A percentile compares a stretch with the other conserved stretches of the same genome.
Conservation (phyloP, 2,113 vertebrate species). For the Thryonomys swinderianus region DNA sequence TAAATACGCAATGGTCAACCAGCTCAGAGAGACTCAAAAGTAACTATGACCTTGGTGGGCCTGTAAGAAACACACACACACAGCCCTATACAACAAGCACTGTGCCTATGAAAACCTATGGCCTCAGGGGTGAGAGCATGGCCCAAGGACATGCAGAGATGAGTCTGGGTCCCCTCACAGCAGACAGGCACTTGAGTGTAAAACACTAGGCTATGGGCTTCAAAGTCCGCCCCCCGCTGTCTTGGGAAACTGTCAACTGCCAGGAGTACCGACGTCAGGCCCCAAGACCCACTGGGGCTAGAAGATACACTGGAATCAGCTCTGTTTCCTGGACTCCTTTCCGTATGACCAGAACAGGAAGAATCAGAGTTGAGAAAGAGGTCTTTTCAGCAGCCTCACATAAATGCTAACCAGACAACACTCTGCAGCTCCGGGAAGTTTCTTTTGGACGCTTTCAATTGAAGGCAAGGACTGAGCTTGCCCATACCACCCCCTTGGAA, state of each 20-base stretch:
- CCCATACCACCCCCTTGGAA: neutral
- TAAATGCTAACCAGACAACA: constrained; percentile 38
- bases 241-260: neutral
- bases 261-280: neutral
- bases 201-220: neutral
- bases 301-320: no score
- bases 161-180: no score
- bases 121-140: neutral
- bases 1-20: accelerated
- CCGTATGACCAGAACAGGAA: neutral
- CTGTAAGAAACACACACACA: neutral
- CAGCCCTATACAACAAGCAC: neutral
- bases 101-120: neutral
- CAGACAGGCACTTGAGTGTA: neutral
- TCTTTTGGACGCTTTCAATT: constrained; percentile 73
- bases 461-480: constrained; percentile 48
- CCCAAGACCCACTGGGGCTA: neutral
- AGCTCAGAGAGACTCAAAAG: neutral
- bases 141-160: neutral
- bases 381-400: constrained; percentile 45
- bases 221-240: neutral
- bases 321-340: constrained; percentile 49
- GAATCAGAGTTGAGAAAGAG: neutral
- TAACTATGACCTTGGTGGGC: accelerated
- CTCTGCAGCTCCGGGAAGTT: constrained; percentile 78